phyloP scores from a whole-genome alignment of 2,888 invertebrate genomes.

The Achlya flavicornis region DNA sequence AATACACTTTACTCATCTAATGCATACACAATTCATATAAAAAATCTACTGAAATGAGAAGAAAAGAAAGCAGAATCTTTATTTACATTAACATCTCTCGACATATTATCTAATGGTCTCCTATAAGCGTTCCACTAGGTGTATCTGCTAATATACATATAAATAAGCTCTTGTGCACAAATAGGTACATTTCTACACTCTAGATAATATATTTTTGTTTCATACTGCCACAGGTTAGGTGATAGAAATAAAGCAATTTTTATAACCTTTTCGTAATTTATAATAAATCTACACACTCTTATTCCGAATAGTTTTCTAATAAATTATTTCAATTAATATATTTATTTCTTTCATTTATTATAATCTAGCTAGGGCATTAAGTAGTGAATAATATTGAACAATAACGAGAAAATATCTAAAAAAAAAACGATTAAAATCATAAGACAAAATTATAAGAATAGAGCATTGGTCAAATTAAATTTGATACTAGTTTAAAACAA shows the following conservation, averaged over 20 bases:
- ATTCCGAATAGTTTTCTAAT: constrained; percentile 23
- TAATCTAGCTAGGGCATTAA: constrained; percentile 15
- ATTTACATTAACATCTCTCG: neutral
- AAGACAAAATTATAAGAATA: neutral
- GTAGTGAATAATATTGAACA: neutral
- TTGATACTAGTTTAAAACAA: neutral
- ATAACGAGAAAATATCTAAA: neutral
- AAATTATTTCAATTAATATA: constrained; percentile 21
- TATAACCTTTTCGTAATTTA: neutral
- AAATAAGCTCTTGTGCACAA: constrained; percentile 20
- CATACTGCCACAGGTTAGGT: neutral
- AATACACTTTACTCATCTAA: neutral
- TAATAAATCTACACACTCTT: neutral
- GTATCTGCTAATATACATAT: neutral
- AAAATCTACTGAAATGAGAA: neutral
- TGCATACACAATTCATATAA: neutral
- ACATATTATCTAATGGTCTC: neutral
- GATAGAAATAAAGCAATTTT: neutral
- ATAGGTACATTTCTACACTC: neutral
- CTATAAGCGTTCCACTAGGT: neutral
- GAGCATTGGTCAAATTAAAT: neutral
- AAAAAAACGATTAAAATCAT: neutral
- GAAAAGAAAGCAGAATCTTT: neutral
- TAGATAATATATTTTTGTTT: neutral
- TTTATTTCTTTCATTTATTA: constrained; percentile 22